phyloP scores from a whole-genome alignment of 1,140 invertebrate species.

The Orius laevigatus region DNA sequence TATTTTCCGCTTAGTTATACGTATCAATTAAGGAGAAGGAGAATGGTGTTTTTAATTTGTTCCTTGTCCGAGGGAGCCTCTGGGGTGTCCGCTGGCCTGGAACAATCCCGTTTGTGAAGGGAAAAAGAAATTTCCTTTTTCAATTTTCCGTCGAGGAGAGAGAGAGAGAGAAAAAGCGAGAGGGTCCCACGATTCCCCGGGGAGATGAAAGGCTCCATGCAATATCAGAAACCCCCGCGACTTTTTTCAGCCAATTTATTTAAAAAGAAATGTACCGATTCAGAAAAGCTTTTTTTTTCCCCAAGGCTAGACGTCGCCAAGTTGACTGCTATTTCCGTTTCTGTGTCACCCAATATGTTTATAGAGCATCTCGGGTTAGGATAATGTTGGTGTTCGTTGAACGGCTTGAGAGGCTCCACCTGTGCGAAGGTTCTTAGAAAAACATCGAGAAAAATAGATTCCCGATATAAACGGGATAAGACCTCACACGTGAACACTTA shows the following conservation, averaged over 20 bases:
- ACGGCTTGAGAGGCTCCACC: background rate
- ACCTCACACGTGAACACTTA: constrained; percentile 4
- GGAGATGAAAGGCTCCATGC: no score
- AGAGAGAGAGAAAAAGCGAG: background rate
- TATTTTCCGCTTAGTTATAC: constrained; percentile 11
- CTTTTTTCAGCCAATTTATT: no score
- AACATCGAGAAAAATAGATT: background rate
- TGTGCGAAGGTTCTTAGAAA: background rate
- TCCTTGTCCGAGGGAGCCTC: constrained; percentile 8
- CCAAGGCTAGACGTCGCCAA: no score
- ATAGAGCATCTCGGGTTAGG: background rate
- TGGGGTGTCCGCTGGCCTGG: constrained; percentile 4
- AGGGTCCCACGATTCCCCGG: background rate
- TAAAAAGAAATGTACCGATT: no score
- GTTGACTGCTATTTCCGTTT: no score
- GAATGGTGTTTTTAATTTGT: constrained; percentile 13
- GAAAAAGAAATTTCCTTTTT: constrained; percentile 12
- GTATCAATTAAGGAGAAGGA: constrained; percentile 11
- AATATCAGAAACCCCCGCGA: no score
- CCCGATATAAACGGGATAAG: background rate
- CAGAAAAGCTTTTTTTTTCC: no score
- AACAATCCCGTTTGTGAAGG: constrained; percentile 8
- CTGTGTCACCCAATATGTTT: no score
- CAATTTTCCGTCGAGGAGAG: constrained; percentile 5
- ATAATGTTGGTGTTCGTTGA: constrained; percentile 7